Conservation (phyloP, 2,888 invertebrate genomes). For the Boloria selene region DNA sequence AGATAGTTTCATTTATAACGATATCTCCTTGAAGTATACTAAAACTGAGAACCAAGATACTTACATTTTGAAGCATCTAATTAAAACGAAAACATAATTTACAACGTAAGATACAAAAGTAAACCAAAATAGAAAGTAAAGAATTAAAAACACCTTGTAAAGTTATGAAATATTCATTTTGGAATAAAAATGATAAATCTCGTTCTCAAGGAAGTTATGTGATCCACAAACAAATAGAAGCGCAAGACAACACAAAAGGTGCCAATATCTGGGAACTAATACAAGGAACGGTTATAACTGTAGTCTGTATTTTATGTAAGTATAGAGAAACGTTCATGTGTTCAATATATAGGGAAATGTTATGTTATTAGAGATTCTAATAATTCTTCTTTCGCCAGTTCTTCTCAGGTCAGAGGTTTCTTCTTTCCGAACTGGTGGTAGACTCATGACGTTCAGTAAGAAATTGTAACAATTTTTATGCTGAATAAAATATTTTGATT, state of each 20-base stretch:
- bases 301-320: conserved; percentile 22
- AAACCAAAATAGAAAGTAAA: conserved; percentile 52
- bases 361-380: too few species aligned
- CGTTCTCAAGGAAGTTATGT: conserved; percentile 60
- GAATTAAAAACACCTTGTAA: conserved; percentile 40
- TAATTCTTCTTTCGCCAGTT: too few species aligned
- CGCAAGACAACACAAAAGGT: conserved; percentile 32
- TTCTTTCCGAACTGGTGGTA: too few species aligned
- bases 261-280: conserved; percentile 10
- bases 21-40: too few species aligned
- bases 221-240: conserved; percentile 42
- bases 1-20: too few species aligned
- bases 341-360: too few species aligned
- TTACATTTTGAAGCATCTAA: neutral
- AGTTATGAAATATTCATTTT: conserved; percentile 37
- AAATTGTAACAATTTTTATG: too few species aligned
- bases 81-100: neutral
- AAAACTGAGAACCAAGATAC: too few species aligned
- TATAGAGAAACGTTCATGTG: neutral
- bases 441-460: too few species aligned
- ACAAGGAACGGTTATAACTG: conserved; percentile 22
- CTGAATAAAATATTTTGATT: too few species aligned
- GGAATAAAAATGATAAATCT: conserved; percentile 22
- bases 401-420: too few species aligned
- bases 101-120: neutral